Evolutionary conservation across 2,888 invertebrate species (phyloP), one percentile per base, ranked within the genome.

Genomic region (Trichopria drosophilae): DNA sequence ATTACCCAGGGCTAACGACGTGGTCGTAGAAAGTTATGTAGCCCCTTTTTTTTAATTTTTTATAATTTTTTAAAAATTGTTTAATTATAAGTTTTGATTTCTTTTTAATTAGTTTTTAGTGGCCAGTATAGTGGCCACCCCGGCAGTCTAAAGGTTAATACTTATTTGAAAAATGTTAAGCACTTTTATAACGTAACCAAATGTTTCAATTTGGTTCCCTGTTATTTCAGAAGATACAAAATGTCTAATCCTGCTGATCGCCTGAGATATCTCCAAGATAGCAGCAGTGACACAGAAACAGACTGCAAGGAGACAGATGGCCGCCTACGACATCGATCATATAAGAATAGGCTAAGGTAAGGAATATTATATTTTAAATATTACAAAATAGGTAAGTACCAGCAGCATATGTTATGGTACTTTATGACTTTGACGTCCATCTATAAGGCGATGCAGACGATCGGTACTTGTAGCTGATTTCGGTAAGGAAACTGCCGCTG

Each of bases 241-340:
- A 75, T 75, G 74, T 69, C 73, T 63, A 73, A 73, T 61, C 68
- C 68, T 61, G 66, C 63, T 35, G 73, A 74, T 48, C 70, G 72
- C 58, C 58, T 12, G 46, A 72, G 65, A 65, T 77, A 75, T 64
- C 67, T 75, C 58, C 76, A 78, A 66, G 87, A 88, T 67, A 89
- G 88, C 69, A 91, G 90, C 72, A 91, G 90, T 68, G 91, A 90
- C 72, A 90, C 89, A 16, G 91, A 90, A 75, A 75, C 75, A 23
- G 91, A 91, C 71, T 89, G 88, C 66, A 81, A 84, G 64, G 84
- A 85, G 67, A 84, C 85, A 51, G 90, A 90, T 71, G 85, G 85
- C 65, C 78, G 84, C 58, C 71, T 65, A 56, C 77, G 85, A 56
- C 77, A 85, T 58, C 78, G 85, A 61, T 81, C 86, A 55, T 83